Conservation (phyloP, 2,888 invertebrate genomes). For the Oithona nana region DNA sequence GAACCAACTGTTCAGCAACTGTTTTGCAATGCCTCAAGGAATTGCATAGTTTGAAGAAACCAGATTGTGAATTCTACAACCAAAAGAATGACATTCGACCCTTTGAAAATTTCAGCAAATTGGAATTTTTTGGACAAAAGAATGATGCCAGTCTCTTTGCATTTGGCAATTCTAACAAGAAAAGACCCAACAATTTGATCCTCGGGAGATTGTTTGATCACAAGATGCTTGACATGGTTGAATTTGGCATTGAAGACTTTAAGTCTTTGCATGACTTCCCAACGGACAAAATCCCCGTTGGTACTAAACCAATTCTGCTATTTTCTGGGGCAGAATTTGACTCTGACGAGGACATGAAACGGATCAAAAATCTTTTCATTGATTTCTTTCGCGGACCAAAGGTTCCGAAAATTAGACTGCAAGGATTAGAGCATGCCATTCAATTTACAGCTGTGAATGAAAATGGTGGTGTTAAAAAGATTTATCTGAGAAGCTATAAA, state of each 20-base stretch:
- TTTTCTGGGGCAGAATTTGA: slow-evolving; percentile 7
- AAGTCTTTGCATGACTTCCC: slow-evolving; percentile 58
- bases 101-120: slow-evolving; percentile 68
- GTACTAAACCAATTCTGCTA: slow-evolving; percentile 56
- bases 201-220: slow-evolving; percentile 72
- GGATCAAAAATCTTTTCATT: slow-evolving; percentile 66
- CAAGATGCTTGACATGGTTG: slow-evolving; percentile 83
- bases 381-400: slow-evolving; percentile 76
- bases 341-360: slow-evolving; percentile 43
- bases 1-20: slow-evolving; percentile 53
- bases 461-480: slow-evolving; percentile 28
- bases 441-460: slow-evolving; percentile 69
- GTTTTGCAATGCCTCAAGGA: slow-evolving; percentile 57
- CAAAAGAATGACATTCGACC: slow-evolving; percentile 75
- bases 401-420: slow-evolving; percentile 58
- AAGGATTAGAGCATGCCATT: slow-evolving; percentile 81
- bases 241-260: slow-evolving; percentile 70
- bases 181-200: slow-evolving; percentile 76
- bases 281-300: slow-evolving; percentile 52
- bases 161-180: slow-evolving; percentile 80
- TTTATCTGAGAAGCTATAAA: slow-evolving; percentile 57
- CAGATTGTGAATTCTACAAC: slow-evolving; percentile 50
- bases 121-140: slow-evolving; percentile 44
- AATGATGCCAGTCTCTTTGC: slow-evolving; percentile 74
- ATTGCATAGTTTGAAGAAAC: slow-evolving; percentile 62